A percentile compares a stretch with the other conserved stretches of the same genome.
These are phyloP conservation scores for Podiceps cristatus DNA, from an alignment of 2,113 vertebrate species.

Conservation along the genomic window DNA sequence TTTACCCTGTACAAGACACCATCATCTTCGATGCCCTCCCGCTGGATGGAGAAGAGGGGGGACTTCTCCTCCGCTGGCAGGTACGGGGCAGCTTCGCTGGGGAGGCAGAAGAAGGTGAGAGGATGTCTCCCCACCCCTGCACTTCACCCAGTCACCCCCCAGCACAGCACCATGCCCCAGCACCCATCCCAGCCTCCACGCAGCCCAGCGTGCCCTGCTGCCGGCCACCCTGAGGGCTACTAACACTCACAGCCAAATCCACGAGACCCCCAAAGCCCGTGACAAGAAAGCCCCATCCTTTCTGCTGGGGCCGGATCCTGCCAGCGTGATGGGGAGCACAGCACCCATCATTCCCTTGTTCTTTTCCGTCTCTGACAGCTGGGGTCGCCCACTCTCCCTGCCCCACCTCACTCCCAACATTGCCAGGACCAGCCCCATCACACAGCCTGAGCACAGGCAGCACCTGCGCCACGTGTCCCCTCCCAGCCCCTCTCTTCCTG, in stretches of 20 bases:
- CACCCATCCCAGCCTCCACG: background rate
- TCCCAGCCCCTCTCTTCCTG: background rate
- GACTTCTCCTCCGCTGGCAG: conserved; percentile 86
- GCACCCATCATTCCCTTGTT: rapidly evolving
- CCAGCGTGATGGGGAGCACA: background rate
- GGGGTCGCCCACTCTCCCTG: rapidly evolving
- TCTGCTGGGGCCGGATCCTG: background rate
- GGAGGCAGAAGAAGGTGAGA: background rate
- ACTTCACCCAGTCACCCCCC: background rate
- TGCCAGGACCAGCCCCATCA: background rate
- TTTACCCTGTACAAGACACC: conserved; percentile 76
- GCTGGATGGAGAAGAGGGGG: conserved; percentile 84
- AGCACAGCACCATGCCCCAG: background rate
- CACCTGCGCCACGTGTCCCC: rapidly evolving
- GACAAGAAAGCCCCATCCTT: background rate
- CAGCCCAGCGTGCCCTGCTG: background rate
- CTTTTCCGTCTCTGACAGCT: background rate
- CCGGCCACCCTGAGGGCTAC: rapidly evolving
- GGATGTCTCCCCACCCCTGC: rapidly evolving
- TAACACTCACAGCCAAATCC: background rate
- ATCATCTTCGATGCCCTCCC: conserved; percentile 82
- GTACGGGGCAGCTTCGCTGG: conserved; percentile 85
- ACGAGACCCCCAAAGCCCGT: background rate
- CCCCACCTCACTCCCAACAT: background rate
- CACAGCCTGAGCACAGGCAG: rapidly evolving